Conservation (phyloP, 2,888 invertebrate species). For the Drosophila fungiperda region DNA sequence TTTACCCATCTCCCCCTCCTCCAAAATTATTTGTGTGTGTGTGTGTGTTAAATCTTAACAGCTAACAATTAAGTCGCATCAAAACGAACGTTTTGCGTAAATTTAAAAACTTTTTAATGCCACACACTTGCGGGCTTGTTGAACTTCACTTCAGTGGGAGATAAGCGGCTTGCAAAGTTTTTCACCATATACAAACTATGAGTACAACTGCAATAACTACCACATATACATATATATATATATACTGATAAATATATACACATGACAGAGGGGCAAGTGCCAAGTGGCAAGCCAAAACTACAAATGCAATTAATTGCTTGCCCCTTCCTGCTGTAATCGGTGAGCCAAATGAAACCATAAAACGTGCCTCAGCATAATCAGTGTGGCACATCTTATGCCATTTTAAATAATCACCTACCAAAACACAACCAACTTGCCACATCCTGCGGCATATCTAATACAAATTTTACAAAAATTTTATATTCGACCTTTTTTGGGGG, state of each 20-base stretch:
- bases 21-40: background rate
- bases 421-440: conserved; percentile 20
- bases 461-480: conserved; percentile 5
- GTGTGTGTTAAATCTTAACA: conserved; percentile 71
- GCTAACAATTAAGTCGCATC: conserved; percentile 77
- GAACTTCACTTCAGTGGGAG: conserved; percentile 67
- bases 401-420: conserved; percentile 71
- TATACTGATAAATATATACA: background rate
- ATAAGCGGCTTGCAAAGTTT: conserved; percentile 75
- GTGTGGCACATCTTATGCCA: conserved; percentile 63
- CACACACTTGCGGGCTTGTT: conserved; percentile 77
- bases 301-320: conserved; percentile 70
- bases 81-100: conserved; percentile 75
- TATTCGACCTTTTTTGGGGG: background rate
- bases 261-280: conserved; percentile 47
- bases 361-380: conserved; percentile 67
- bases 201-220: conserved; percentile 69
- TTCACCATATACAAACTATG: conserved; percentile 66
- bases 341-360: conserved; percentile 29
- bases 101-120: conserved; percentile 77
- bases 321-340: conserved; percentile 25
- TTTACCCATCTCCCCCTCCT: conserved; percentile 1
- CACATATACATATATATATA: conserved; percentile 11
- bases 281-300: conserved; percentile 51
- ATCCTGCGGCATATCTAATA: conserved; percentile 14